Conservation (phyloP, 2,113 vertebrate species). For the Alectura lathami region DNA sequence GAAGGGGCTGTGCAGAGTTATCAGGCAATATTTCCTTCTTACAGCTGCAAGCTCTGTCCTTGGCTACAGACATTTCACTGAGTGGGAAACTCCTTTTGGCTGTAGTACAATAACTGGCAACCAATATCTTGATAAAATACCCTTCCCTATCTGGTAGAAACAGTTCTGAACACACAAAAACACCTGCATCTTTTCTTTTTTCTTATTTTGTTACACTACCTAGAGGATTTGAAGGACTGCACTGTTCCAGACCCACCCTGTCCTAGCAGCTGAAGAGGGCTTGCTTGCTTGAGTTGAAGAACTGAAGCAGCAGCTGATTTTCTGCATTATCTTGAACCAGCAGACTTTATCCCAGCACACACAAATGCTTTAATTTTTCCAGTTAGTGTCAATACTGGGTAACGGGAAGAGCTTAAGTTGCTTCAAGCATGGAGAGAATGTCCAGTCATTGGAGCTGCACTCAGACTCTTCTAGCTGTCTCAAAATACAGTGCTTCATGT, state of each 20-base stretch:
- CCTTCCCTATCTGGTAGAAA: background rate
- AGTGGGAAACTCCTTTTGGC: background rate
- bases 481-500: background rate
- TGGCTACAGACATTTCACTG: background rate
- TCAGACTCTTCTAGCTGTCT: background rate
- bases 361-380: background rate
- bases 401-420: background rate
- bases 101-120: background rate
- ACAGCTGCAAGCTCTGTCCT: background rate
- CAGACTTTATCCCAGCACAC: background rate
- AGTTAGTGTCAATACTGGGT: background rate
- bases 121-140: background rate
- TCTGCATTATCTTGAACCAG: background rate
- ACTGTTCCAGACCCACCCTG: background rate
- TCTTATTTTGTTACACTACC: background rate
- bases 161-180: background rate
- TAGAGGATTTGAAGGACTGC: background rate
- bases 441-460: background rate
- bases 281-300: background rate
- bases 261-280: background rate
- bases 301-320: background rate
- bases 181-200: background rate
- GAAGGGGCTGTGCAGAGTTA: background rate
- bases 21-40: background rate
- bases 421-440: background rate